Conservation (phyloP, 2,797 vertebrate genomes). For the Potorous gilbertii region DNA sequence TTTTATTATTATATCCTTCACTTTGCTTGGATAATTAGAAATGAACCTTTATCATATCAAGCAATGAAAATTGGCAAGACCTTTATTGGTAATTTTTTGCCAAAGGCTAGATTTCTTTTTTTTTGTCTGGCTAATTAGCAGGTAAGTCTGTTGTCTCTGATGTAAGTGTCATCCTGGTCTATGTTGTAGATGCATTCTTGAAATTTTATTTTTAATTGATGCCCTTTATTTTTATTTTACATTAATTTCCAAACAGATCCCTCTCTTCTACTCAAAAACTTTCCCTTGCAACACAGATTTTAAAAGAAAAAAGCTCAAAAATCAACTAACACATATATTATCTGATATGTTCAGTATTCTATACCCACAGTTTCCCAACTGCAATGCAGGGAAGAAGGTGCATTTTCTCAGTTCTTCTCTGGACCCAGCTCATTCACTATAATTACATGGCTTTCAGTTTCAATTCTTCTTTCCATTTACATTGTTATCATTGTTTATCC, state of each 20-base stretch:
- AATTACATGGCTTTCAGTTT: not conserved
- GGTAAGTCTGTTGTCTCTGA: constrained; percentile 3
- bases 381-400: not conserved
- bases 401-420: not conserved
- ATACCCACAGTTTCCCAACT: not conserved
- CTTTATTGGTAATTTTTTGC: not conserved
- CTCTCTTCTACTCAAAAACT: not conserved
- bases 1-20: too few species aligned
- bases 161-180: constrained; percentile 36
- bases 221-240: not conserved
- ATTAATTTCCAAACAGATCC: not conserved
- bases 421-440: too few species aligned
- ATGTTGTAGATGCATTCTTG: not conserved
- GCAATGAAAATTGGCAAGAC: not conserved
- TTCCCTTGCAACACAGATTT: not conserved
- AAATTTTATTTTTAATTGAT: not conserved
- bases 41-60: too few species aligned
- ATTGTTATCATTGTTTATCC: not conserved
- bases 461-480: not conserved
- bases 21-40: too few species aligned
- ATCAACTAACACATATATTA: not conserved
- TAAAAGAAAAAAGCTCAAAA: not conserved
- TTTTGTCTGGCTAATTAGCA: not conserved
- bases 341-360: not conserved
- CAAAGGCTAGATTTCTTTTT: not conserved